Evolutionary conservation across 2,797 vertebrate genomes (phyloP).

Genomic region (Coregonus ussuriensis): DNA sequence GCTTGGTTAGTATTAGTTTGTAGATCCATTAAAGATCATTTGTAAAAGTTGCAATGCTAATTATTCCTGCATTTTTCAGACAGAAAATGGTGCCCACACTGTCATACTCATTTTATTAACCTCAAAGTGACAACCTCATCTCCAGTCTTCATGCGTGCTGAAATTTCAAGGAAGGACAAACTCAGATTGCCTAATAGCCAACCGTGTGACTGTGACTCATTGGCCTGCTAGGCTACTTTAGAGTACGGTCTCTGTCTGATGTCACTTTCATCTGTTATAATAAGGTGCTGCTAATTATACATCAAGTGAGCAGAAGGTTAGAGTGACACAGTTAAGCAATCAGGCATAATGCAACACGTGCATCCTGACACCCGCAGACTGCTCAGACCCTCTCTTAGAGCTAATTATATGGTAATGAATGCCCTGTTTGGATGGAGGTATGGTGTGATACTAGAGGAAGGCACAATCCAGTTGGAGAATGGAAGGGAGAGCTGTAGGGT

Average conservation of each 20-base stretch:
- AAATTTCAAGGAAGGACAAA: neutral
- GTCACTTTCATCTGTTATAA: conserved; percentile 26
- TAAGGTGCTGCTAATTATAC: conserved; percentile 50
- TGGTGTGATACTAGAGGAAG: neutral
- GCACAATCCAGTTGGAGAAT: neutral
- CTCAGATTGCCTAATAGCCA: neutral
- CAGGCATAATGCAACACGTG: conserved; percentile 32
- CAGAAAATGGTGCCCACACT: too few relatives aligned
- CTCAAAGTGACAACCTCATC: neutral
- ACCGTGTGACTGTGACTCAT: neutral
- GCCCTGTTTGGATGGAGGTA: conserved; percentile 28
- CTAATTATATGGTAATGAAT: conserved; percentile 45
- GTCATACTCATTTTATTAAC: neutral
- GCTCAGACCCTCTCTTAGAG: conserved; percentile 30
- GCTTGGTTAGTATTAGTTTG: too few relatives aligned
- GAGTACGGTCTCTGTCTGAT: conserved; percentile 14
- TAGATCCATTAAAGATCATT: too few relatives aligned
- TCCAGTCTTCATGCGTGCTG: neutral
- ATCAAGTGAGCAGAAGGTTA: conserved; percentile 34
- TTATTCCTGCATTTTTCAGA: too few relatives aligned
- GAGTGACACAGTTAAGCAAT: conserved; percentile 38
- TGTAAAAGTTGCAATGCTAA: too few relatives aligned
- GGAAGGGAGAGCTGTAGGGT: neutral
- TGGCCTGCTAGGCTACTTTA: neutral
- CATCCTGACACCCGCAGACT: conserved; percentile 26